A percentile compares a stretch with the other conserved stretches of the same genome.
Conservation (phyloP, 1,140 invertebrate species). For the Penaeus indicus region DNA sequence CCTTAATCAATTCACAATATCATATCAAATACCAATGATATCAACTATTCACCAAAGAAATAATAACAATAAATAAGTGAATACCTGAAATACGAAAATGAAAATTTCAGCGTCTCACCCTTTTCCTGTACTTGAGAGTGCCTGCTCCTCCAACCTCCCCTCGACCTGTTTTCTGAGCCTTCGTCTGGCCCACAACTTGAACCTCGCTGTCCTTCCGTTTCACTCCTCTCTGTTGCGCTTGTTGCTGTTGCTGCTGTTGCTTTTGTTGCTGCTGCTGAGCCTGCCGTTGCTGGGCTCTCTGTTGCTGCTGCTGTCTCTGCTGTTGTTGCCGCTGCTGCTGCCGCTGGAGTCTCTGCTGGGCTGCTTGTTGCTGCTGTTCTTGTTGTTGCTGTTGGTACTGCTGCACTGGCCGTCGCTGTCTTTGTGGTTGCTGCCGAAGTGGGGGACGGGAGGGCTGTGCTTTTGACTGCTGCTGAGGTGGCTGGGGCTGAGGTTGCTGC, state of each 20-base stretch:
- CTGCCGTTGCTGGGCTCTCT: conserved; percentile 33
- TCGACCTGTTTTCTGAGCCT: conserved; percentile 54
- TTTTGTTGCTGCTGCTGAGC: conserved; percentile 27
- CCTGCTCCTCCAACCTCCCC: conserved; percentile 59
- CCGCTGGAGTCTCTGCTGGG: conserved; percentile 22
- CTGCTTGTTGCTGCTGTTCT: conserved; percentile 32
- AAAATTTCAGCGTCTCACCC: conserved; percentile 6
- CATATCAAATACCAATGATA: too few relatives aligned
- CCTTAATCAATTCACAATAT: too few relatives aligned
- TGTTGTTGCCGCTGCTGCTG: conserved; percentile 50
- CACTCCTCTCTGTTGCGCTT: conserved; percentile 38
- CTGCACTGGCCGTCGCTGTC: conserved; percentile 52
- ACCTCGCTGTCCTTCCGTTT: conserved; percentile 50
- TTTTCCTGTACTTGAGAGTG: conserved; percentile 50
- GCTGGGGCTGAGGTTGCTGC: neutral
- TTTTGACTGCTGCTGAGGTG: neutral
- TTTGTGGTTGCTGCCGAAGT: conserved; percentile 24
- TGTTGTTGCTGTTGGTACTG: conserved; percentile 57
- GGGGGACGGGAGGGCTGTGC: neutral
- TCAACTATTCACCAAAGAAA: too few relatives aligned
- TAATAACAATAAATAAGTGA: too few relatives aligned
- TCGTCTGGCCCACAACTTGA: conserved; percentile 31
- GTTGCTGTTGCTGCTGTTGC: conserved; percentile 45
- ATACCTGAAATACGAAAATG: neutral
- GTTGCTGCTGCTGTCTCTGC: conserved; percentile 38